A percentile compares a stretch with the other conserved stretches of the same genome.
phyloP scores from a whole-genome alignment of 2,113 vertebrate genomes.

The Uropsilus gracilis region DNA sequence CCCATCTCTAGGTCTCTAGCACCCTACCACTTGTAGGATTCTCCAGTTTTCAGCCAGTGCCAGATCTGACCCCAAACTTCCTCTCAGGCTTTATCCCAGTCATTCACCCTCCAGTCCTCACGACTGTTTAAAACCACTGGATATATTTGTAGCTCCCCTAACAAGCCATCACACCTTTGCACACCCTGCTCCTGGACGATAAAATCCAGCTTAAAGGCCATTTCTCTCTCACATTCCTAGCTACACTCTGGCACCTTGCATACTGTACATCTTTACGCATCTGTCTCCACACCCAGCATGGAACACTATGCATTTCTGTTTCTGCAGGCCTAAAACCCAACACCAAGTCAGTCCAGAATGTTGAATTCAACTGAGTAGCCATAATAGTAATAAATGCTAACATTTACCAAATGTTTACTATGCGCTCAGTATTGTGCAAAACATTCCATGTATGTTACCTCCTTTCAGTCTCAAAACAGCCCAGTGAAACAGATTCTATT shows the following conservation, averaged over 20 bases:
- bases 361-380: constrained; percentile 25
- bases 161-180: neutral
- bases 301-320: constrained; percentile 12
- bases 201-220: neutral
- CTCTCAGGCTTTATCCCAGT: neutral
- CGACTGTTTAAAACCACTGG: neutral
- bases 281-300: neutral
- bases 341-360: constrained; percentile 19
- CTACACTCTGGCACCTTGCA: neutral
- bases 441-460: neutral
- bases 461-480: constrained; percentile 36
- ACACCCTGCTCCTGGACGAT: neutral
- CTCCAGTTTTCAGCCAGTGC: neutral
- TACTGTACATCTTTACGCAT: neutral
- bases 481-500: neutral
- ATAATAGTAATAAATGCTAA: constrained; percentile 18
- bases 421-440: neutral
- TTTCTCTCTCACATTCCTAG: neutral
- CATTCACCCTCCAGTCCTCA: neutral
- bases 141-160: neutral
- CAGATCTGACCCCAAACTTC: neutral
- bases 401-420: constrained; percentile 34
- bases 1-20: neutral
- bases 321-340: neutral
- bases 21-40: neutral